Base-by-base conservation (phyloP, 2,888 invertebrate species). In the Quadroppia sp. region DNA sequence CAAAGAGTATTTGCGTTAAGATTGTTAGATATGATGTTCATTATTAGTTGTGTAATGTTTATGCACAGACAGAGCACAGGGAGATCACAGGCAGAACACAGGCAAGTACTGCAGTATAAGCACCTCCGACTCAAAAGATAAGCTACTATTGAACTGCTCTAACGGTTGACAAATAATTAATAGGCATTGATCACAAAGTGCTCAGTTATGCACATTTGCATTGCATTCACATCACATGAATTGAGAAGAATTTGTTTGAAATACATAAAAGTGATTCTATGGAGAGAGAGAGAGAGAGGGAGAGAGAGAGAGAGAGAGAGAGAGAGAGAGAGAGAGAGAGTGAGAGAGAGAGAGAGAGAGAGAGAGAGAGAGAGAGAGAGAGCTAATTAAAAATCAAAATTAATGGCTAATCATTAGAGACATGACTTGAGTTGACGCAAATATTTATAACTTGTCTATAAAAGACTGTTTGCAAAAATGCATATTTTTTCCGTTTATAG, bases 361-460 rank as follows among this genome's bases (percentile, higher is more conserved):
- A 48, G 48, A 48, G 20, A 25, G 23, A 9, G 9, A 25, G 13
- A 4, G 23, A 53, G 25, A 53, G 23, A 6, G 6, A 53, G 23
- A 4, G 17, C 28, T 64, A 64, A 64, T 64, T 64, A 64, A 64
- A 64, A 64, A 64, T 64, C 64, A 64, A 36, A 64, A 64, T 64
- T 64, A 64, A 64, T 64, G 36, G n/a, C 32, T 36, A 64, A 64
- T 64, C 64, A 36, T 32, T n/a, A 20, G 64, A 36, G 64, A 64
- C 32, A 20, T n/a, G 36, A 40, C 20, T 36, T 64, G 6, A 9
- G 40, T 40, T 9, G 2, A 17, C 45, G n/a, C 36, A 48, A 48
- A 48, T 11, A 48, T 48, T 11, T n/a, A n/a, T n/a, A n/a, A n/a
- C n/a, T n/a, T n/a, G n/a, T n/a, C 6, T 40, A 40, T 40, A 40